Evolutionary conservation across 1,140 invertebrate genomes (phyloP).

Genomic region (Eupristina koningsbergeri): DNA sequence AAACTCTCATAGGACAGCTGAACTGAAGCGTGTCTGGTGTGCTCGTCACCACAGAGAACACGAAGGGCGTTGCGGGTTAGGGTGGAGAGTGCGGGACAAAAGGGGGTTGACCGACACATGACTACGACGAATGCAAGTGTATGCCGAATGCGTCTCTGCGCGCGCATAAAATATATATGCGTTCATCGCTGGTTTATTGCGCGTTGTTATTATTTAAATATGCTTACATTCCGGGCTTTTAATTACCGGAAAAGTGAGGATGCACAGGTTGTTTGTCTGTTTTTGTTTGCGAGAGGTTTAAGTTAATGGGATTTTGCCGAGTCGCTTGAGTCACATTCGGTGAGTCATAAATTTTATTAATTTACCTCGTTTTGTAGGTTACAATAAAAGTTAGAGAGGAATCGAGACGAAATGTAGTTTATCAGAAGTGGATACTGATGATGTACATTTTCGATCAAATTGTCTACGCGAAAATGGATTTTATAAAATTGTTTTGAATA

Average conservation of each 20-base stretch:
- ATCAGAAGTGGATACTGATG: not conserved
- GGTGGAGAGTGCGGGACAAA: not conserved
- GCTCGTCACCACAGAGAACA: not conserved
- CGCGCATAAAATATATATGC: not conserved
- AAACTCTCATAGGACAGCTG: conserved; percentile 44
- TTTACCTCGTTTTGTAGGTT: conserved; percentile 35
- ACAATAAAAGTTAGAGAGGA: not conserved
- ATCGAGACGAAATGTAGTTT: not conserved
- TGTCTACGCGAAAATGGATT: not conserved
- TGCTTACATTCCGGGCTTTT: conserved; percentile 12
- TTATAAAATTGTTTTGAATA: too few relatives aligned
- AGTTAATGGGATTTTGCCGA: conserved; percentile 4
- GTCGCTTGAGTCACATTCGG: conserved; percentile 6
- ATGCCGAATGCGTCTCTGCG: not conserved
- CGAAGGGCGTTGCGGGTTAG: not conserved
- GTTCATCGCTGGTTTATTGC: conserved; percentile 40
- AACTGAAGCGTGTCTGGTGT: not conserved
- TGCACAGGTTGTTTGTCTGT: conserved; percentile 19
- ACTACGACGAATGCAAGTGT: conserved; percentile 6
- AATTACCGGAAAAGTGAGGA: conserved; percentile 18
- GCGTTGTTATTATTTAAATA: conserved; percentile 40
- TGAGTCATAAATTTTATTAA: conserved; percentile 50
- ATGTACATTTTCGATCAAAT: conserved; percentile 18
- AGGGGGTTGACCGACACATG: conserved; percentile 11
- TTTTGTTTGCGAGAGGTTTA: conserved; percentile 1